Evolutionary conservation across 2,888 invertebrate genomes (phyloP).

Genomic region (Drosophila yooni): DNA sequence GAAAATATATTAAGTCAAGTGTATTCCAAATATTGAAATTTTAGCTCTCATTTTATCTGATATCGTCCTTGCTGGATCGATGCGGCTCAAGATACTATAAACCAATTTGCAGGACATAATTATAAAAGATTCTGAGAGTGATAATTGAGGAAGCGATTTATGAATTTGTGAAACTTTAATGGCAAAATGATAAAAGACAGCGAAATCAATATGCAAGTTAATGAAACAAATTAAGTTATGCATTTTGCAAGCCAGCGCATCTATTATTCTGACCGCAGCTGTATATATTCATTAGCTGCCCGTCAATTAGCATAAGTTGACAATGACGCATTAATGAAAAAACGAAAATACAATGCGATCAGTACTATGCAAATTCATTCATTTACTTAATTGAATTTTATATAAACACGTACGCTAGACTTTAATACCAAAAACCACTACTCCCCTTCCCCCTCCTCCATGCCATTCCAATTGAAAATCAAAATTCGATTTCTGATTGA

Average conservation of each 20-base stretch:
- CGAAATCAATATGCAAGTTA: not conserved
- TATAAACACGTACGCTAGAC: not conserved
- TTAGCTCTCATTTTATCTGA: not conserved
- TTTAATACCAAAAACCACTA: conserved; percentile 10
- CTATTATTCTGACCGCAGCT: not conserved
- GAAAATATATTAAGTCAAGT: too few relatives aligned
- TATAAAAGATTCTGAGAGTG: not conserved
- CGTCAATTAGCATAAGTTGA: conserved; percentile 21
- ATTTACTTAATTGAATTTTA: conserved; percentile 23
- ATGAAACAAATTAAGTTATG: not conserved
- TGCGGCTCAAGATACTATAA: not conserved
- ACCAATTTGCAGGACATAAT: too few relatives aligned
- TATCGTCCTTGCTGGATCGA: not conserved
- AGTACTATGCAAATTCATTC: conserved; percentile 23
- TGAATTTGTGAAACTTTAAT: not conserved
- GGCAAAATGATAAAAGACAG: not conserved
- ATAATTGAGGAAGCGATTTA: not conserved
- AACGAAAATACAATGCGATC: not conserved
- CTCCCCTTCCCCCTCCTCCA: too few relatives aligned
- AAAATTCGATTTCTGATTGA: not conserved
- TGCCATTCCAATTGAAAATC: not conserved
- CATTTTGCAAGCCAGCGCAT: not conserved
- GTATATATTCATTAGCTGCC: not conserved
- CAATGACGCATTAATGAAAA: conserved; percentile 9
- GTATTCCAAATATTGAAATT: not conserved